Percentiles rank a stretch among this genome's conserved stretches.
phyloP scores from a whole-genome alignment of 2,888 invertebrate genomes.

The Cryptosula pallasiana region DNA sequence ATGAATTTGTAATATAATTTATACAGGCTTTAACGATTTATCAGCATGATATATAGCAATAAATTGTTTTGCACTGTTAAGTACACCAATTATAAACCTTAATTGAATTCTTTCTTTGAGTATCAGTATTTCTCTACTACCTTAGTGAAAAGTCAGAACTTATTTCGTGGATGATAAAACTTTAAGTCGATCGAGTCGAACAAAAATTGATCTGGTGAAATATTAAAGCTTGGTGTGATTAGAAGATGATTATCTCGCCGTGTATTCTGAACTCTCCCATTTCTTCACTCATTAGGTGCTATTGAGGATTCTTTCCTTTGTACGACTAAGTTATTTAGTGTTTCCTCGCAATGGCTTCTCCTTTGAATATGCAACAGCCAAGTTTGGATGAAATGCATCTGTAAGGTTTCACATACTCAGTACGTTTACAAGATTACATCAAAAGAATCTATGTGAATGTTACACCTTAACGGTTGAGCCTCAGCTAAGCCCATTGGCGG shows the following conservation, averaged over 20 bases:
- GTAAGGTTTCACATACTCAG: neutral
- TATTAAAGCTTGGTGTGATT: neutral
- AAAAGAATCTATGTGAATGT: neutral
- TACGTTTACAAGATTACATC: slow-evolving; percentile 4
- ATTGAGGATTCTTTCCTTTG: neutral
- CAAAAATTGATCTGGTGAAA: neutral
- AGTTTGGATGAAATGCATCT: neutral
- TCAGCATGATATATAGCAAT: no score
- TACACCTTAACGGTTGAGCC: slow-evolving; percentile 13
- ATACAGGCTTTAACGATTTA: no score
- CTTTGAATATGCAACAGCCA: neutral
- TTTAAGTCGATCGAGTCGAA: no score
- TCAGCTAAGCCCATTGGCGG: slow-evolving; percentile 20
- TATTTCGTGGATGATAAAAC: no score
- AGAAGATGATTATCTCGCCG: neutral
- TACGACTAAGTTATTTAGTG: slow-evolving; percentile 4
- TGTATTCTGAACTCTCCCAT: neutral
- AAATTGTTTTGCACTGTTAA: no score
- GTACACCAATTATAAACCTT: no score
- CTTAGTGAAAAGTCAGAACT: no score
- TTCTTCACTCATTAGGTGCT: neutral
- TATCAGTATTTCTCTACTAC: no score
- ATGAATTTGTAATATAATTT: neutral
- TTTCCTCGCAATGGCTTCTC: neutral
- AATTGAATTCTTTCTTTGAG: no score